Conservation (phyloP, 2,888 invertebrate species). For the Dichetophora obliterata region DNA sequence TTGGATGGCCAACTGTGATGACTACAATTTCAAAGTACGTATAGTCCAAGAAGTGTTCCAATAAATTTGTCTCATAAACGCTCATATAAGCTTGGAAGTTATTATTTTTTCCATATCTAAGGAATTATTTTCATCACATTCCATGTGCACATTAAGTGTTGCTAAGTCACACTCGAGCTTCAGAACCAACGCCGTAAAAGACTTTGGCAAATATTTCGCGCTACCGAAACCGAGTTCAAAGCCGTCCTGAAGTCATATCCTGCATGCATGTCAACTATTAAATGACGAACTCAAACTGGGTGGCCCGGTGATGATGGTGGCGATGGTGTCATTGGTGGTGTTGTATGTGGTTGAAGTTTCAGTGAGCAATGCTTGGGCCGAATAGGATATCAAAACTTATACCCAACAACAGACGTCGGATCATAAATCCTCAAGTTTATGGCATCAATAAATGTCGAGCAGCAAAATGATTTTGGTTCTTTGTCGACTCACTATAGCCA, state of each 20-base stretch:
- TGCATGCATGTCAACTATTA: background rate
- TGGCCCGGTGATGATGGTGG: background rate
- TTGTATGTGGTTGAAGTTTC: conserved; percentile 14
- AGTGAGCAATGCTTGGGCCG: background rate
- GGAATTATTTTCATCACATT: background rate
- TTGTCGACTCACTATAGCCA: conserved; percentile 37
- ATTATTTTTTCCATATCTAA: no score
- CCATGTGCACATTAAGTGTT: background rate
- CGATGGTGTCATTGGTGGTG: conserved; percentile 9
- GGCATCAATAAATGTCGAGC: conserved; percentile 70
- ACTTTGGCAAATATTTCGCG: background rate
- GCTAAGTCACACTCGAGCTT: no score
- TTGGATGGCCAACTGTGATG: no score
- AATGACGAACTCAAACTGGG: conserved; percentile 33
- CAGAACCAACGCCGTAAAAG: background rate
- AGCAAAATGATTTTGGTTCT: conserved; percentile 64
- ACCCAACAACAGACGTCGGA: conserved; percentile 26
- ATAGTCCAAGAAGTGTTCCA: no score
- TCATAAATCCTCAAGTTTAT: conserved; percentile 70
- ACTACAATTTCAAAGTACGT: no score
- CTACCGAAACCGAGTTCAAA: background rate
- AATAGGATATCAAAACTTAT: conserved; percentile 27
- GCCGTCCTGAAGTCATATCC: background rate
- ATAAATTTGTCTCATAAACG: no score
- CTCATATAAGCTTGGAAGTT: no score